These are phyloP conservation scores for Eupithecia dodoneata DNA, from an alignment of 2,888 invertebrate species.

Conservation along the genomic window DNA sequence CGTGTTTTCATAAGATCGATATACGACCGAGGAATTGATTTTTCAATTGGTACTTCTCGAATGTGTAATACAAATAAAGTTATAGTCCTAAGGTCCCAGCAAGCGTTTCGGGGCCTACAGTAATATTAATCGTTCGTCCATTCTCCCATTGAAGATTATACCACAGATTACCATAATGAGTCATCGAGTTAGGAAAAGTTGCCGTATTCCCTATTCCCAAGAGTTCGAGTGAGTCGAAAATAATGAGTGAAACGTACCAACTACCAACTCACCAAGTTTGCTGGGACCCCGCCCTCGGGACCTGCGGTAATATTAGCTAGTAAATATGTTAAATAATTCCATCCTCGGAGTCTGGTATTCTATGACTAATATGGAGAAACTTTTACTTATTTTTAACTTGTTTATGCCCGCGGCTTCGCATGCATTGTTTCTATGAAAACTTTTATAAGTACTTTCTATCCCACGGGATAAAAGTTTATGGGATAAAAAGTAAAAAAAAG, in stretches of 20 bases:
- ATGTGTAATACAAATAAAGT: neutral
- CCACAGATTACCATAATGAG: constrained; percentile 63
- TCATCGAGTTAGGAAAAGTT: constrained; percentile 68
- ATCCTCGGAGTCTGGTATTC: constrained; percentile 1
- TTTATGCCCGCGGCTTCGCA: too few relatives aligned
- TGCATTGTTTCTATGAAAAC: too few relatives aligned
- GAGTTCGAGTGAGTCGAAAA: constrained; percentile 56
- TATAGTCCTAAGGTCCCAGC: constrained; percentile 19
- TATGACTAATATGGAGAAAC: neutral
- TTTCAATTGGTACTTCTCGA: neutral
- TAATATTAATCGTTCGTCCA: constrained; percentile 55
- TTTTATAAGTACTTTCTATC: too few relatives aligned
- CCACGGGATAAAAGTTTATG: too few relatives aligned
- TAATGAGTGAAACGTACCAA: constrained; percentile 58
- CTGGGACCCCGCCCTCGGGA: constrained; percentile 50
- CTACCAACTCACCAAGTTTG: constrained; percentile 56
- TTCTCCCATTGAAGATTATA: constrained; percentile 47
- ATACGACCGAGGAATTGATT: neutral
- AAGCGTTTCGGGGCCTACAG: constrained; percentile 39
- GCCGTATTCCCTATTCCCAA: constrained; percentile 54
- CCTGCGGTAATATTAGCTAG: constrained; percentile 1
- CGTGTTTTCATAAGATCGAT: neutral
- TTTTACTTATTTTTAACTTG: neutral
- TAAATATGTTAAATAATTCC: neutral
- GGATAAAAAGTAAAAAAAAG: too few relatives aligned